These are phyloP conservation scores for Aphelocoma californica DNA, from an alignment of 2,797 vertebrate species.

Conservation along the genomic window DNA sequence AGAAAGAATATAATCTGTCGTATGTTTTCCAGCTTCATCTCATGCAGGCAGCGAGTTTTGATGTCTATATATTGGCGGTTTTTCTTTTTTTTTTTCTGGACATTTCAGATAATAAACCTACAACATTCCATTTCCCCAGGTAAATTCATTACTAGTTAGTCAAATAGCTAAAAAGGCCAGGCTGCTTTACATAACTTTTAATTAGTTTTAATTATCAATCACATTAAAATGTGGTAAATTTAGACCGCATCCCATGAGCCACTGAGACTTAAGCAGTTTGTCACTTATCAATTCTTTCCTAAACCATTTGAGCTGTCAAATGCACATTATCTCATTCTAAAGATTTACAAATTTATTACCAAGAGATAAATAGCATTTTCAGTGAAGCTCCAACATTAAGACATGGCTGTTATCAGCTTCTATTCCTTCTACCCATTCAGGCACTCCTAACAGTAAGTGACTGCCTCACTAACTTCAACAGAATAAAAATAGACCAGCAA, in stretches of 20 bases:
- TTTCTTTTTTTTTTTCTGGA: not conserved
- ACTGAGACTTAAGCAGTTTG: not conserved
- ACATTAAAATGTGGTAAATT: constrained; percentile 30
- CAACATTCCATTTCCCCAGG: not conserved
- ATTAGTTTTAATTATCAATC: constrained; percentile 46
- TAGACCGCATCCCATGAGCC: not conserved
- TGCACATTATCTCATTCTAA: not conserved
- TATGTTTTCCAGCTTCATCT: not conserved
- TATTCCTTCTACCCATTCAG: not conserved
- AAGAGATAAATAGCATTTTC: not conserved
- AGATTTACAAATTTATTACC: constrained; percentile 17
- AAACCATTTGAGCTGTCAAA: not conserved
- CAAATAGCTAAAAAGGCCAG: not conserved
- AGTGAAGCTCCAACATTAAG: not conserved
- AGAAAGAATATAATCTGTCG: not conserved
- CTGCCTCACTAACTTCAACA: not conserved
- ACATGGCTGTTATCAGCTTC: not conserved
- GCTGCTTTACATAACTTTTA: constrained; percentile 14
- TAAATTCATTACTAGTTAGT: constrained; percentile 2
- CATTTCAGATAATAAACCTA: not conserved
- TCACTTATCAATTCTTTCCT: not conserved
- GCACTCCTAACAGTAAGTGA: not conserved
- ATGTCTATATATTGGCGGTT: rapidly evolving
- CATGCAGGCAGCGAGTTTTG: not conserved
- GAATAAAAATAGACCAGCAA: not conserved